phyloP scores from a whole-genome alignment of 1,140 invertebrate genomes.

The Platyura marginata region DNA sequence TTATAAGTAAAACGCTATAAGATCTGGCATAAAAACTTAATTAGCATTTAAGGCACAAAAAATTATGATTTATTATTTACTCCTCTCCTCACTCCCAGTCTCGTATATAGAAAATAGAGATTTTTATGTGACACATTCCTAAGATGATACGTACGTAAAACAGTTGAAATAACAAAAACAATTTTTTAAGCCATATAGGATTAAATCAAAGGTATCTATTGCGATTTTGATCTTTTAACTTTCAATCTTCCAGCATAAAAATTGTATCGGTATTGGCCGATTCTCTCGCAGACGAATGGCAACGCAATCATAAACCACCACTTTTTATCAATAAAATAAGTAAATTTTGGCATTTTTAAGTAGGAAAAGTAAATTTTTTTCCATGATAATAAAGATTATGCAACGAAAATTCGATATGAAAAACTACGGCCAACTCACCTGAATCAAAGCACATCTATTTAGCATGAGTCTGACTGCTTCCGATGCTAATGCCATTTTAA shows the following conservation, averaged over 20 bases:
- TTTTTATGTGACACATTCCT: too few species aligned
- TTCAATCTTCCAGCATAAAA: background rate
- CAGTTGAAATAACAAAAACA: too few species aligned
- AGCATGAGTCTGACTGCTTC: conserved; percentile 16
- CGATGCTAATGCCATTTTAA: conserved; percentile 13
- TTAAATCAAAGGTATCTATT: too few species aligned
- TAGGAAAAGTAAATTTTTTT: background rate
- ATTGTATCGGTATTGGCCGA: background rate
- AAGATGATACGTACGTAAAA: too few species aligned
- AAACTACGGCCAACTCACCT: conserved; percentile 10
- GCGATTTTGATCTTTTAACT: too few species aligned
- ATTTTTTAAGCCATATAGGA: too few species aligned
- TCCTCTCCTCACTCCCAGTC: too few species aligned
- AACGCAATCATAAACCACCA: background rate
- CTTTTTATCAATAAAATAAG: background rate
- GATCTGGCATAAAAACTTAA: too few species aligned
- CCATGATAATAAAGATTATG: background rate
- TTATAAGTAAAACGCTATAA: too few species aligned
- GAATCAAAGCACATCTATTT: conserved; percentile 14
- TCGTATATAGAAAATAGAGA: too few species aligned
- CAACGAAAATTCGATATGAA: background rate
- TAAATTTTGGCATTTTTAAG: background rate
- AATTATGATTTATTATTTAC: too few species aligned
- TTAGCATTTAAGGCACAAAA: too few species aligned
- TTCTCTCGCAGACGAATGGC: background rate